Evolutionary conservation across 2,113 vertebrate species (phyloP).

Genomic region (Periophthalmodon schlosseri): DNA sequence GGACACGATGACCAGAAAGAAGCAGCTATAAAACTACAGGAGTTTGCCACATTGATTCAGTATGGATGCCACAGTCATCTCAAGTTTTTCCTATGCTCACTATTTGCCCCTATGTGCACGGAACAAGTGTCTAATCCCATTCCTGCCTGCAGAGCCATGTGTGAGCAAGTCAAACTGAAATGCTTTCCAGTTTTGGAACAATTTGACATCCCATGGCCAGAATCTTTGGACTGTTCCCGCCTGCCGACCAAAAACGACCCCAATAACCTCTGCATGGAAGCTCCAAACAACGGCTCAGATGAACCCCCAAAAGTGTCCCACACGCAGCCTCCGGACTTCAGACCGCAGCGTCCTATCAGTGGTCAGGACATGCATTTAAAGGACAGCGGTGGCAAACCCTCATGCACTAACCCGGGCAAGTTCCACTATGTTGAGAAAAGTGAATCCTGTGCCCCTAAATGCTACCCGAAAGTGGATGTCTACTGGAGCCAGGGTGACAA

Average conservation of each 20-base stretch:
- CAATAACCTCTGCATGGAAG: constrained; percentile 97
- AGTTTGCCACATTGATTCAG: constrained; percentile 89
- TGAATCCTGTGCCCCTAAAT: constrained; percentile 91
- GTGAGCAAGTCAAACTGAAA: constrained; percentile 91
- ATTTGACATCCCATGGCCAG: constrained; percentile 94
- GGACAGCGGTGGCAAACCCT: constrained; percentile 73
- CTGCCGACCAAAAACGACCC: constrained; percentile 97
- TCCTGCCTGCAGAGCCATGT: constrained; percentile 95
- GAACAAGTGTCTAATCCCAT: constrained; percentile 97
- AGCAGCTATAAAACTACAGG: constrained; percentile 89
- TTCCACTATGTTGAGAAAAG: constrained; percentile 97
- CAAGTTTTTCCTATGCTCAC: constrained; percentile 94
- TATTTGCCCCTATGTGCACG: constrained; percentile 97
- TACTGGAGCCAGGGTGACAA: constrained; percentile 97
- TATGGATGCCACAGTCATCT: constrained; percentile 91
- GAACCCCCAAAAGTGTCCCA: constrained; percentile 85
- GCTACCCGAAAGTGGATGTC: constrained; percentile 90
- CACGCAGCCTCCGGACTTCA: constrained; percentile 86
- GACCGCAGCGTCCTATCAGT: constrained; percentile 82
- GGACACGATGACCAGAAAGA: constrained; percentile 88
- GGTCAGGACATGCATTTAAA: constrained; percentile 81
- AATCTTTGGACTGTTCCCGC: constrained; percentile 90
- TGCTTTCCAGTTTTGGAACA: constrained; percentile 95
- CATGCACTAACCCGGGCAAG: constrained; percentile 89
- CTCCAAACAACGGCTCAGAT: constrained; percentile 90